Percentiles rank a stretch among this genome's conserved stretches.
These are phyloP conservation scores for Phaetusa simplex DNA, from an alignment of 2,113 vertebrate species.

Conservation along the genomic window DNA sequence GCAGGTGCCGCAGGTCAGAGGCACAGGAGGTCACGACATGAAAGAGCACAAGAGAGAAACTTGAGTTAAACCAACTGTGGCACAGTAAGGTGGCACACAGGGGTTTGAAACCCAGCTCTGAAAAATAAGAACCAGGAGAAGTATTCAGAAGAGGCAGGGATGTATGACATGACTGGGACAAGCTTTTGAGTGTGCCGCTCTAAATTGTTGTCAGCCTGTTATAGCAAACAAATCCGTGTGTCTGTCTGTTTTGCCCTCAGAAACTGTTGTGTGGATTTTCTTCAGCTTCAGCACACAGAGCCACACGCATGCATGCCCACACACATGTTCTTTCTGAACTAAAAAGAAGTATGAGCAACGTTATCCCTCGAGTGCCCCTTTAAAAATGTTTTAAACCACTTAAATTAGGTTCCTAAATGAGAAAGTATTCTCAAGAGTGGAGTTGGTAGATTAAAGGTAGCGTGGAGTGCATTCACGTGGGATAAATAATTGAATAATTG, in stretches of 20 bases:
- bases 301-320: background rate
- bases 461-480: background rate
- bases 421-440: background rate
- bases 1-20: background rate
- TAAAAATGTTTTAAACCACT: background rate
- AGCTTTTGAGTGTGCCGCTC: background rate
- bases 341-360: background rate
- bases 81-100: background rate
- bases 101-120: background rate
- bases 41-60: background rate
- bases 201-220: background rate
- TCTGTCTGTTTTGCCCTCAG: background rate
- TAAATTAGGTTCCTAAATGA: background rate
- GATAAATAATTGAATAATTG: slow-evolving; percentile 40
- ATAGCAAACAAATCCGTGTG: background rate
- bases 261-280: background rate
- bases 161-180: background rate
- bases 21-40: background rate
- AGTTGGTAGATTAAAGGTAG: slow-evolving; percentile 21
- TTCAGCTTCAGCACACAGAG: background rate
- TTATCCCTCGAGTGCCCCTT: background rate
- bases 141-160: background rate
- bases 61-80: background rate
- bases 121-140: background rate
- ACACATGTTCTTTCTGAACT: background rate